Conservation (phyloP, 2,113 vertebrate species). For the Aplodontia rufa region DNA sequence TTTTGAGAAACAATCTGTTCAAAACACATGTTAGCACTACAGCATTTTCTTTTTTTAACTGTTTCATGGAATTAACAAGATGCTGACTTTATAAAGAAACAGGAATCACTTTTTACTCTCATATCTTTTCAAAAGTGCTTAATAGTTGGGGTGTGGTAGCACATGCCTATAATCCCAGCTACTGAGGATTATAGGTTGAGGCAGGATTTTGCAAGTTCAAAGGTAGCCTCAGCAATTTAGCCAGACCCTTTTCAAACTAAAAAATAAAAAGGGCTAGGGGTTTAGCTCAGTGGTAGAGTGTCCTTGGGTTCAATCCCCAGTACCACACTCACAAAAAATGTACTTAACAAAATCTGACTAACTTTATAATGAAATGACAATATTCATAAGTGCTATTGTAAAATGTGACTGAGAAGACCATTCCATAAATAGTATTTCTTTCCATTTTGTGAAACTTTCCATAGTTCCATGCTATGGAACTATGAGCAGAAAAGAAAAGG, state of each 20-base stretch:
- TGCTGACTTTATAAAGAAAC: neutral
- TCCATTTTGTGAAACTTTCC: too few relatives aligned
- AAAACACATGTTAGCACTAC: neutral
- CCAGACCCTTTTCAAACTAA: neutral
- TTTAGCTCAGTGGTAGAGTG: too few relatives aligned
- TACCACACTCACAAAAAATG: too few relatives aligned
- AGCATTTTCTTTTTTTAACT: neutral
- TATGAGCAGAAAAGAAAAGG: neutral
- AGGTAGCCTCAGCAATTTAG: too few relatives aligned
- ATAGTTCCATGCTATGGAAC: neutral
- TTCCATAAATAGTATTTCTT: neutral
- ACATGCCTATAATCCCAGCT: too few relatives aligned
- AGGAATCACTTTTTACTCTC: neutral
- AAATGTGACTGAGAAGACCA: neutral
- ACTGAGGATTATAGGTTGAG: too few relatives aligned
- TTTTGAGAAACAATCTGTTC: conserved; percentile 18
- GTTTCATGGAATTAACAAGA: neutral
- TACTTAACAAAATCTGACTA: too few relatives aligned
- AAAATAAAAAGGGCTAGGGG: neutral
- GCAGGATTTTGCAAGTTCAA: too few relatives aligned
- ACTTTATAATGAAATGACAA: neutral
- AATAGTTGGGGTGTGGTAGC: neutral
- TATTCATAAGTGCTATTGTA: neutral
- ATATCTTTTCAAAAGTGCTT: neutral
- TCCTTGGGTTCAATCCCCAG: too few relatives aligned